These are phyloP conservation scores for Leptinotarsa lineolata DNA, from an alignment of 1,140 invertebrate genomes.

Conservation along the genomic window DNA sequence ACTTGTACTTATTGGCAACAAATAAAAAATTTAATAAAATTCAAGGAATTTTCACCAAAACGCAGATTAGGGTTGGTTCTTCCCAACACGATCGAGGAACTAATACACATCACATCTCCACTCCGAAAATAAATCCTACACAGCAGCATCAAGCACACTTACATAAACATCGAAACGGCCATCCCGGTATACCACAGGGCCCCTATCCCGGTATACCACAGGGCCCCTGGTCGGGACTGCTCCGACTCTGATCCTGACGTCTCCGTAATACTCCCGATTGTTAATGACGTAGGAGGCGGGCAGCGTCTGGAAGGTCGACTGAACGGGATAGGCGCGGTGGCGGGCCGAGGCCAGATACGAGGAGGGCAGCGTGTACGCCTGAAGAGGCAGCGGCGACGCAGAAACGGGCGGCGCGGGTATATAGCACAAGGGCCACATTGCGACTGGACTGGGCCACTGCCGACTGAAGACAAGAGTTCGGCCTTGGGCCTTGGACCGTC, in stretches of 20 bases:
- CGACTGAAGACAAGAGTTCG: not conserved
- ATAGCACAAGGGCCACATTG: slow-evolving; percentile 55
- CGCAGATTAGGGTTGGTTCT: no score
- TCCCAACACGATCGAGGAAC: no score
- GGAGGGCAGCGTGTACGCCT: slow-evolving; percentile 60
- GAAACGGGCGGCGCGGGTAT: slow-evolving; percentile 58
- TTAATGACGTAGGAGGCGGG: slow-evolving; percentile 52
- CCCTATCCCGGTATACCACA: slow-evolving; percentile 44
- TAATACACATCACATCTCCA: no score
- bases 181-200: not conserved
- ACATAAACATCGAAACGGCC: slow-evolving; percentile 30
- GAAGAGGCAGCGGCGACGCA: slow-evolving; percentile 57
- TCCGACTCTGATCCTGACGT: slow-evolving; percentile 18
- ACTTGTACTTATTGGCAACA: no score
- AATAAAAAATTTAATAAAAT: no score
- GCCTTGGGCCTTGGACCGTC: slow-evolving; percentile 52
- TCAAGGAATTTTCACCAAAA: no score
- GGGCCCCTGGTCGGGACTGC: slow-evolving; percentile 37
- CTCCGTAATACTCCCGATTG: slow-evolving; percentile 4
- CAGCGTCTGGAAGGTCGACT: slow-evolving; percentile 55
- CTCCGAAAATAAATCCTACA: not conserved
- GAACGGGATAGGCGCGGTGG: slow-evolving; percentile 10
- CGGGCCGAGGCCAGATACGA: slow-evolving; percentile 47
- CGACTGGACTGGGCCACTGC: slow-evolving; percentile 36
- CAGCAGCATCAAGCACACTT: slow-evolving; percentile 25